Conservation (phyloP, 1,140 invertebrate genomes). For the Lasioglossum albipes region DNA sequence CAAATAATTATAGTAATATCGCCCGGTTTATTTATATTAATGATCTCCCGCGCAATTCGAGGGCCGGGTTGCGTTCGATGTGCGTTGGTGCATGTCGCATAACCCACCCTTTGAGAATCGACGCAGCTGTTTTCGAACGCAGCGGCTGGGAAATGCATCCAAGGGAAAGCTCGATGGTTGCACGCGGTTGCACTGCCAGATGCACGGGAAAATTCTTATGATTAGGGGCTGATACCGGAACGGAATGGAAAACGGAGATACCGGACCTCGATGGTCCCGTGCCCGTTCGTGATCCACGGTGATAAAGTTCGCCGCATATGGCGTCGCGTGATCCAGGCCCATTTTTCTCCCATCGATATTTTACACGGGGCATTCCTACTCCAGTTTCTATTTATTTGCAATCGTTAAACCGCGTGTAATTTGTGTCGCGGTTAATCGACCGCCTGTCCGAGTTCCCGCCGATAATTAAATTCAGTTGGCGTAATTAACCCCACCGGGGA, state of each 20-base stretch:
- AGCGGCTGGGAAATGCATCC: slow-evolving; percentile 5
- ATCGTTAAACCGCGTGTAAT: slow-evolving; percentile 12
- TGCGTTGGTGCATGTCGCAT: not conserved
- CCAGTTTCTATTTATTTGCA: not conserved
- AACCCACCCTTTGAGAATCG: slow-evolving; percentile 17
- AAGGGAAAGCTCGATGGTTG: not conserved
- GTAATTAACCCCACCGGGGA: not conserved
- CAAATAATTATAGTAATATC: not conserved
- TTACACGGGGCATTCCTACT: not conserved
- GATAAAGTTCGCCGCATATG: slow-evolving; percentile 27
- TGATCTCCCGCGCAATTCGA: slow-evolving; percentile 10
- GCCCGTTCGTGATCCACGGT: slow-evolving; percentile 15
- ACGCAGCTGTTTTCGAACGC: slow-evolving; percentile 35
- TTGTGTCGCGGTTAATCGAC: slow-evolving; percentile 27
- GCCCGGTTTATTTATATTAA: not conserved
- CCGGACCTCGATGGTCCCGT: too few species aligned
- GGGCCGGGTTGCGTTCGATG: not conserved
- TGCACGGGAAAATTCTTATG: slow-evolving; percentile 34
- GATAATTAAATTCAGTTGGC: slow-evolving; percentile 24
- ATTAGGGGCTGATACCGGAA: slow-evolving; percentile 8
- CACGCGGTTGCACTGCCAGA: slow-evolving; percentile 35
- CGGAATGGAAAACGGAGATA: not conserved
- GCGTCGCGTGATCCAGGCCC: slow-evolving; percentile 10
- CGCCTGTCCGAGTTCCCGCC: slow-evolving; percentile 1
- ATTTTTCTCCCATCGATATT: slow-evolving; percentile 19